Evolutionary conservation across 2,888 invertebrate genomes (phyloP).

Genomic region (Apodemia zela): DNA sequence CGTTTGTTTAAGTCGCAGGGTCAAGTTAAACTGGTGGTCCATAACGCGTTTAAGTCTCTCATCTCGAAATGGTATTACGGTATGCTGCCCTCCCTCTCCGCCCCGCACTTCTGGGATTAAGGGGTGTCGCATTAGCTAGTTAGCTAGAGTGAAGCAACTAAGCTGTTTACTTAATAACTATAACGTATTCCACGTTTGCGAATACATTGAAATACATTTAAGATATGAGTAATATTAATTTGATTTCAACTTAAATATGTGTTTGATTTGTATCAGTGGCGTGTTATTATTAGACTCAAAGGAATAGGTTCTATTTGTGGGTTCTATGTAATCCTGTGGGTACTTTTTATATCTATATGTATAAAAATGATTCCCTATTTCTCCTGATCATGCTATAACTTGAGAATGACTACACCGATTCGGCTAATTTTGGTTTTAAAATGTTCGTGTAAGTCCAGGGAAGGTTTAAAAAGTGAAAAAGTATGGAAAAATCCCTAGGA

Average conservation of each 20-base stretch:
- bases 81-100: constrained; percentile 46
- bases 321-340: too few relatives aligned
- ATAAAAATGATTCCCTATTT: too few relatives aligned
- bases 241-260: neutral
- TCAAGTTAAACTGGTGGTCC: constrained; percentile 50
- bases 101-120: constrained; percentile 36
- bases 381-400: too few relatives aligned
- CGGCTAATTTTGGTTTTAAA: too few relatives aligned
- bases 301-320: too few relatives aligned
- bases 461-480: too few relatives aligned
- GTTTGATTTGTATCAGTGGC: neutral
- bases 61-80: constrained; percentile 77
- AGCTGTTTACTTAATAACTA: constrained; percentile 33
- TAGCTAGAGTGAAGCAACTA: constrained; percentile 31
- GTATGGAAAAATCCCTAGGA: too few relatives aligned
- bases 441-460: too few relatives aligned
- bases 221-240: neutral
- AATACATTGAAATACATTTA: constrained; percentile 14
- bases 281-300: too few relatives aligned
- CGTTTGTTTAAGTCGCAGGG: constrained; percentile 34
- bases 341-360: too few relatives aligned
- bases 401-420: too few relatives aligned
- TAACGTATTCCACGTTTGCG: constrained; percentile 29
- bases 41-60: constrained; percentile 75
- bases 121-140: constrained; percentile 55